Conservation (phyloP, 2,113 vertebrate genomes). For the Emydocephalus ijimae region DNA sequence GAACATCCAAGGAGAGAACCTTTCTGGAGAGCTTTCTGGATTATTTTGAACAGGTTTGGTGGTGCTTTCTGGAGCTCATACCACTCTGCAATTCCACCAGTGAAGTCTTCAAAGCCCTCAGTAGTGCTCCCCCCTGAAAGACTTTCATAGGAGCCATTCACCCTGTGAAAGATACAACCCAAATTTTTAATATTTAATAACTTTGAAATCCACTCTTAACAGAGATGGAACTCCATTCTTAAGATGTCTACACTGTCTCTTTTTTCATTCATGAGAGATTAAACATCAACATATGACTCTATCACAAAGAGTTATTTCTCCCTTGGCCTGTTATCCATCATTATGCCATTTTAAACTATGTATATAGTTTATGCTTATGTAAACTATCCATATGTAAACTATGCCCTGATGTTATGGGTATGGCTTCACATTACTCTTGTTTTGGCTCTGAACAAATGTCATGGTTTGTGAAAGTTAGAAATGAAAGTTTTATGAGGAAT, state of each 20-base stretch:
- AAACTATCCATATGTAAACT: background rate
- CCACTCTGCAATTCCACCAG: constrained; percentile 88
- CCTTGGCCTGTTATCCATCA: background rate
- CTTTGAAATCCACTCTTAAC: background rate
- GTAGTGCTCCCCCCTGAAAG: constrained; percentile 90
- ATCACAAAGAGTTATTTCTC: background rate
- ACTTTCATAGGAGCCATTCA: constrained; percentile 88
- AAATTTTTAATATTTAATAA: background rate
- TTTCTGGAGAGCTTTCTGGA: constrained; percentile 84
- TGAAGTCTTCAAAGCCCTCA: constrained; percentile 95
- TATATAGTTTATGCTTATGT: background rate
- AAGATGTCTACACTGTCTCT: background rate
- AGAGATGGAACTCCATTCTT: background rate
- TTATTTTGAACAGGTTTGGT: constrained; percentile 82
- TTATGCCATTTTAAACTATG: background rate
- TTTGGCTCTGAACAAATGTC: background rate
- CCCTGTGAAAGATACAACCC: constrained; percentile 50
- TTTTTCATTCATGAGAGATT: background rate
- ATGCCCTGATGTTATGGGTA: background rate
- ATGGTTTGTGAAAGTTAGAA: background rate
- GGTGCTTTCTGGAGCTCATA: constrained; percentile 82
- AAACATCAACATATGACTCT: background rate
- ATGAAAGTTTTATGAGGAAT: background rate
- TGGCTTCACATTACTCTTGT: background rate
- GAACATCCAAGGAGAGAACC: constrained; percentile 92